These are phyloP conservation scores for Euglossa dilemma DNA, from an alignment of 1,140 invertebrate genomes.

Conservation along the genomic window DNA sequence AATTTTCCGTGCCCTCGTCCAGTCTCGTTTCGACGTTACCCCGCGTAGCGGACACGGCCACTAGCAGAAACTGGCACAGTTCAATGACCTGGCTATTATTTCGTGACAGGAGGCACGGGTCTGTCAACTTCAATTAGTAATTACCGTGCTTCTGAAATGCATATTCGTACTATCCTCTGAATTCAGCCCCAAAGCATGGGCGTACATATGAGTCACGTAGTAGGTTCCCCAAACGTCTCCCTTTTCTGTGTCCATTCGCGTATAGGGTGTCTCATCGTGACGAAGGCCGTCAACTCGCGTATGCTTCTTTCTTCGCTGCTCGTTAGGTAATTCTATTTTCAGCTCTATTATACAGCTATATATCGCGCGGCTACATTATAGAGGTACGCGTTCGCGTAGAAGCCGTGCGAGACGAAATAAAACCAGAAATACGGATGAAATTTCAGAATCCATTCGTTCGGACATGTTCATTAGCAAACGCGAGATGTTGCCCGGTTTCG, in stretches of 20 bases:
- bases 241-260: conserved; percentile 73
- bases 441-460: conserved; percentile 4
- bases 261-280: conserved; percentile 71
- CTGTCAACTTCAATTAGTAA: conserved; percentile 66
- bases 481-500: background rate
- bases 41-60: background rate
- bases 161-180: conserved; percentile 71
- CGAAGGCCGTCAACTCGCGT: conserved; percentile 75
- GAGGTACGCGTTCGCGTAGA: conserved; percentile 38
- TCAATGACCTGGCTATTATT: conserved; percentile 51
- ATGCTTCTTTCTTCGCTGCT: conserved; percentile 73
- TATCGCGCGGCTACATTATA: background rate
- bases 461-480: background rate
- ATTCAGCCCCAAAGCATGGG: conserved; percentile 77
- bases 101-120: conserved; percentile 38
- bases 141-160: conserved; percentile 65
- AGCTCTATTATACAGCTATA: background rate
- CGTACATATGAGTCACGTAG: conserved; percentile 78
- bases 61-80: conserved; percentile 38
- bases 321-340: conserved; percentile 72
- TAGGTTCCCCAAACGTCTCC: conserved; percentile 66
- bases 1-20: background rate
- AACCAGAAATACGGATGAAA: conserved; percentile 16
- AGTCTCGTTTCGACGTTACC: conserved; percentile 8
- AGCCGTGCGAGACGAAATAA: background rate